A percentile compares a stretch with the other conserved stretches of the same genome.
Conservation (phyloP, 2,113 vertebrate genomes). For the Aptenodytes patagonicus region DNA sequence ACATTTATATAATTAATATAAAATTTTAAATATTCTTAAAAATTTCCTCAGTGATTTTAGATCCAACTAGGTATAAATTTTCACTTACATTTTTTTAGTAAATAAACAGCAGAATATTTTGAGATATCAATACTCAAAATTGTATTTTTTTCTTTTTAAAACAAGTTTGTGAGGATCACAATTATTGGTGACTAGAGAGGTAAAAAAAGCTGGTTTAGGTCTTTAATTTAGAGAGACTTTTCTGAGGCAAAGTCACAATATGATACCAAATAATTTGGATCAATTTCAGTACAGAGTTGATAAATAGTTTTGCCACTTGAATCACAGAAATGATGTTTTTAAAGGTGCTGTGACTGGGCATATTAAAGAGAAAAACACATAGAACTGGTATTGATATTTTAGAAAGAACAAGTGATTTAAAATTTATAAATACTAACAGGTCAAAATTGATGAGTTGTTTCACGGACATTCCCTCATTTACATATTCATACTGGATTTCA, state of each 20-base stretch:
- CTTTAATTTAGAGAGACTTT: background rate
- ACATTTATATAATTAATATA: background rate
- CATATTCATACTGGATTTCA: background rate
- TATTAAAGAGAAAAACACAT: background rate
- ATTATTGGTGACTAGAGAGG: background rate
- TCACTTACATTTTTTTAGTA: background rate
- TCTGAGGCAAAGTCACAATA: background rate
- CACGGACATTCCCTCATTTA: background rate
- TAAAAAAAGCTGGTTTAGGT: background rate
- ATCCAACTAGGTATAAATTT: background rate
- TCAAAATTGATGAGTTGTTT: background rate
- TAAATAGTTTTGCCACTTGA: background rate
- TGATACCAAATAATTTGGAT: background rate
- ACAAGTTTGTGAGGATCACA: background rate
- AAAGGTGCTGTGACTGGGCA: background rate
- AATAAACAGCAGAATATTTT: background rate
- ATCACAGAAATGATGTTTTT: background rate
- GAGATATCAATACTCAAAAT: background rate
- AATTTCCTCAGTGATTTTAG: background rate
- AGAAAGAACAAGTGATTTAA: background rate
- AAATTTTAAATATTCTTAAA: background rate
- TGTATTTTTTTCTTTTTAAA: background rate
- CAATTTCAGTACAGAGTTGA: background rate
- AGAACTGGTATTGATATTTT: background rate
- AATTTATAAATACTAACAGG: background rate